A percentile compares a stretch with the other conserved stretches of the same genome.
Conservation (phyloP, 2,113 vertebrate genomes). For the Morone chrysops region DNA sequence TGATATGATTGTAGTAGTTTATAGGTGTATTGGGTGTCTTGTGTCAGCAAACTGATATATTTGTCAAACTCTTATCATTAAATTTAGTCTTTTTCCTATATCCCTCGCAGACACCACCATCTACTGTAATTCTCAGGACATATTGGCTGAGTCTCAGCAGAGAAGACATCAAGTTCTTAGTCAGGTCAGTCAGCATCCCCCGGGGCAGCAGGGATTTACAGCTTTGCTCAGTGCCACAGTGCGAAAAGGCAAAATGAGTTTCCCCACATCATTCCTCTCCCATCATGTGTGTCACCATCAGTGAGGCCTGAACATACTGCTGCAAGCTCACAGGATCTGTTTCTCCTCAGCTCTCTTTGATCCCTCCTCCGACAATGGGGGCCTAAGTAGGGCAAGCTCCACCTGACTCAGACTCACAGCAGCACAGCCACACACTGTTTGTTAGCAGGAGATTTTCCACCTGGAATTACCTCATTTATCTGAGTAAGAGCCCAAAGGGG, state of each 20-base stretch:
- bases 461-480: slow-evolving; percentile 18
- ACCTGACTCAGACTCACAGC: slow-evolving; percentile 23
- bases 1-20: background rate
- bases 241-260: slow-evolving; percentile 18
- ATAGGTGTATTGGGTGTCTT: background rate
- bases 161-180: background rate
- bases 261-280: background rate
- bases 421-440: background rate
- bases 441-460: slow-evolving; percentile 21
- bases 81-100: background rate
- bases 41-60: background rate
- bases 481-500: background rate
- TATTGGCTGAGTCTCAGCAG: background rate
- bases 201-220: background rate
- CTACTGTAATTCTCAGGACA: background rate
- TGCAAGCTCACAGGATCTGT: slow-evolving; percentile 4
- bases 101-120: background rate
- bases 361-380: slow-evolving; percentile 15
- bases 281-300: background rate
- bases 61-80: background rate
- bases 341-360: slow-evolving; percentile 29
- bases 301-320: background rate
- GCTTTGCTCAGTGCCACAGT: background rate
- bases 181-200: background rate
- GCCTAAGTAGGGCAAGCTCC: slow-evolving; percentile 37